Evolutionary conservation across 2,888 invertebrate genomes (phyloP).

Genomic region (Gastrophysa polygoni): DNA sequence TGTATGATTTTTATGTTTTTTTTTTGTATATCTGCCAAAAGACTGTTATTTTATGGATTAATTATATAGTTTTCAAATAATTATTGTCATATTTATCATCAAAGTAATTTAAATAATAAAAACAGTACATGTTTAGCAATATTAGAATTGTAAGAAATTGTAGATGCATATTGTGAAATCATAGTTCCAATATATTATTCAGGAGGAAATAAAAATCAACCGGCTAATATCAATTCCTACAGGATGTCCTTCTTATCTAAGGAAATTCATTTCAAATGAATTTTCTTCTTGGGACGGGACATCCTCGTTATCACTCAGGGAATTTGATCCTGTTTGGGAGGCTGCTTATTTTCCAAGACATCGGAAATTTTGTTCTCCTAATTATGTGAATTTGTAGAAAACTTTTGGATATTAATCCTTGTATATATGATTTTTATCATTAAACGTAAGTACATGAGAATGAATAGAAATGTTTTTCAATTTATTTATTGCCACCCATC

Average conservation of each 20-base stretch:
- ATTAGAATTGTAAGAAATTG: constrained; percentile 41
- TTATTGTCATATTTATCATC: constrained; percentile 26
- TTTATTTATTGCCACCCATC: too few species aligned
- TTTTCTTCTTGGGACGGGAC: too few species aligned
- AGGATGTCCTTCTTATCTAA: neutral
- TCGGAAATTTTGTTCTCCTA: constrained; percentile 26
- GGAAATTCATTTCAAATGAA: too few species aligned
- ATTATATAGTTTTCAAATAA: constrained; percentile 31
- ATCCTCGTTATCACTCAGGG: constrained; percentile 48
- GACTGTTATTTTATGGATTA: constrained; percentile 55
- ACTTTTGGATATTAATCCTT: constrained; percentile 38
- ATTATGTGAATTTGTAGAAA: constrained; percentile 11
- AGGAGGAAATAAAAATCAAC: constrained; percentile 1
- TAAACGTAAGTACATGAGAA: too few species aligned
- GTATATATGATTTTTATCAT: constrained; percentile 45
- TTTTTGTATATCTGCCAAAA: constrained; percentile 56
- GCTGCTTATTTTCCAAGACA: constrained; percentile 35
- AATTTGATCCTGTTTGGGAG: constrained; percentile 34
- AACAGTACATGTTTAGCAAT: constrained; percentile 48
- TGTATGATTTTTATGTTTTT: constrained; percentile 44
- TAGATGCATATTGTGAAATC: constrained; percentile 38
- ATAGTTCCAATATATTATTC: constrained; percentile 33
- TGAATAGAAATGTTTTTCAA: too few species aligned
- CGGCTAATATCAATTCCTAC: constrained; percentile 5
- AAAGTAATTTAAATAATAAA: constrained; percentile 40